These are phyloP conservation scores for Acrocera orbiculus DNA, from an alignment of 2,888 invertebrate genomes.

Conservation along the genomic window DNA sequence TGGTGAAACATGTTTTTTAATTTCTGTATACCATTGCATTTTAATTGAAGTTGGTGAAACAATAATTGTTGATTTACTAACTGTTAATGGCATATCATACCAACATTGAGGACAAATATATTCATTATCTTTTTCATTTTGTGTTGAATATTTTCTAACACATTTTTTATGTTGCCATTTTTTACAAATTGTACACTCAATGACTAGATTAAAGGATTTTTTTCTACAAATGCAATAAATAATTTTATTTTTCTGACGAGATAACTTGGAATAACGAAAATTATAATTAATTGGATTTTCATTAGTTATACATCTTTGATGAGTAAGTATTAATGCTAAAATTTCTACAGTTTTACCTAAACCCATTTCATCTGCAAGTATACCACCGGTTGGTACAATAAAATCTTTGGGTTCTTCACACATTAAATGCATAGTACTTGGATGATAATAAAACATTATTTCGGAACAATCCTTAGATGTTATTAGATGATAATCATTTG, in stretches of 20 bases:
- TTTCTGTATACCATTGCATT: conserved; percentile 56
- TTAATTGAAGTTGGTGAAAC: conserved; percentile 49
- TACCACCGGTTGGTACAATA: conserved; percentile 41
- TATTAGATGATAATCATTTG: conserved; percentile 1
- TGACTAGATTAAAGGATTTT: conserved; percentile 13
- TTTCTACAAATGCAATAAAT: conserved; percentile 29
- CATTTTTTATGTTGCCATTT: conserved; percentile 46
- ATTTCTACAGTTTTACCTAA: conserved; percentile 66
- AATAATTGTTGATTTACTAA: conserved; percentile 49
- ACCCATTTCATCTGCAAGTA: conserved; percentile 68
- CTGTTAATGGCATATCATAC: conserved; percentile 18
- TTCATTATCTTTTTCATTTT: conserved; percentile 20
- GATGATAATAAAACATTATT: conserved; percentile 21
- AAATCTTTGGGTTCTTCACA: conserved; percentile 21
- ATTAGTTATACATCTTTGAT: background rate
- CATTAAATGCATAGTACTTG: conserved; percentile 14
- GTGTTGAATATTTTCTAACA: conserved; percentile 33
- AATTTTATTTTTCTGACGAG: background rate
- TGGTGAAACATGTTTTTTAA: conserved; percentile 39
- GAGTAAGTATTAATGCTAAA: conserved; percentile 37
- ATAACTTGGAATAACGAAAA: too few species aligned
- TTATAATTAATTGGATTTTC: background rate
- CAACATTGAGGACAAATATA: conserved; percentile 54
- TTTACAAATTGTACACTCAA: conserved; percentile 40
- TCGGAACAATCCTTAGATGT: conserved; percentile 12